A percentile compares a stretch with the other conserved stretches of the same genome.
Conservation (phyloP, 2,888 invertebrate genomes). For the Ellobium chinense region DNA sequence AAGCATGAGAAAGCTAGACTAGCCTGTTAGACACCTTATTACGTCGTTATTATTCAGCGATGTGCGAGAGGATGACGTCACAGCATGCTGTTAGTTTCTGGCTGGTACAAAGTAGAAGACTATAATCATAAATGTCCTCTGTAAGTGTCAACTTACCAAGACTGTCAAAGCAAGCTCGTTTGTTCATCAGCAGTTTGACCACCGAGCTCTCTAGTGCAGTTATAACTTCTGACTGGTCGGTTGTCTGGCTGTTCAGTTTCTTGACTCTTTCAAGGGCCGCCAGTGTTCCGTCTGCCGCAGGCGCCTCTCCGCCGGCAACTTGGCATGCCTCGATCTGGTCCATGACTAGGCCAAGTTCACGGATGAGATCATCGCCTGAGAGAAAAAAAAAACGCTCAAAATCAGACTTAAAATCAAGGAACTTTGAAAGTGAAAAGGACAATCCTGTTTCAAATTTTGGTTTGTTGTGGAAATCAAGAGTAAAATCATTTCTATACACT, state of each 20-base stretch:
- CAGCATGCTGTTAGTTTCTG: no score
- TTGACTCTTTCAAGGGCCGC: not conserved
- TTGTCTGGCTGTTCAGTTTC: not conserved
- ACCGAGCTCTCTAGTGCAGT: not conserved
- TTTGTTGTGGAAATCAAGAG: no score
- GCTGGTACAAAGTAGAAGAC: no score
- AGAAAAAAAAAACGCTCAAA: no score
- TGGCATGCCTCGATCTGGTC: not conserved
- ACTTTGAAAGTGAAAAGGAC: no score
- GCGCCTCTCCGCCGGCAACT: not conserved
- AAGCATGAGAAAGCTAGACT: no score
- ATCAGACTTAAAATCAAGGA: no score
- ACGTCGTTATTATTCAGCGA: no score
- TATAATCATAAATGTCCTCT: not conserved
- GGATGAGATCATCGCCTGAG: not conserved
- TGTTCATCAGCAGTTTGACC: not conserved
- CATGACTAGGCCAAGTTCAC: not conserved
- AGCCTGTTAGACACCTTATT: no score
- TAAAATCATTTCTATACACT: no score
- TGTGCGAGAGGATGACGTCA: no score
- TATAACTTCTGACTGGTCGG: not conserved
- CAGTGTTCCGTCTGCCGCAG: not conserved
- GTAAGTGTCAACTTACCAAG: not conserved
- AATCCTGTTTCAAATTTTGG: no score
- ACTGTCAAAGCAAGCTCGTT: not conserved